phyloP scores from a whole-genome alignment of 2,113 vertebrate genomes.

The Apodemus sylvaticus region DNA sequence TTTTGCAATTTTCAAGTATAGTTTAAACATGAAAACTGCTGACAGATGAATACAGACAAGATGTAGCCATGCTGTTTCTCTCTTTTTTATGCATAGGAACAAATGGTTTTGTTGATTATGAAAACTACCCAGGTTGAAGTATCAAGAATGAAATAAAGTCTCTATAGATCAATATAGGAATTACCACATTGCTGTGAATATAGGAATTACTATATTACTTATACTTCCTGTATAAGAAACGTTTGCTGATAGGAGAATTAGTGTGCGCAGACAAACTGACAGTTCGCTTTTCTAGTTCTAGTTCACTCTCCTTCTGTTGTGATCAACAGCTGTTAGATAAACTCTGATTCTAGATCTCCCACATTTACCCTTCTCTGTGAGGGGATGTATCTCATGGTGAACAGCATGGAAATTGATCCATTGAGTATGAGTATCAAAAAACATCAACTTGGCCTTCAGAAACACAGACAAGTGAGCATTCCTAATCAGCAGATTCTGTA shows the following conservation, averaged over 20 bases:
- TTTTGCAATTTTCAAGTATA: not conserved
- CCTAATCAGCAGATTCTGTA: not conserved
- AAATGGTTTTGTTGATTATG: not conserved
- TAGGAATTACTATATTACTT: not conserved
- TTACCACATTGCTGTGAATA: not conserved
- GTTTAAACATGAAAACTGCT: not conserved
- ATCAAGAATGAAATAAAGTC: not conserved
- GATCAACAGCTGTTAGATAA: not conserved
- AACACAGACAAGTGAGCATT: not conserved
- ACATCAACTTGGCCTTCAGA: not conserved
- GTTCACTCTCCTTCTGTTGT: not conserved
- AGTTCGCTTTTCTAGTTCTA: not conserved
- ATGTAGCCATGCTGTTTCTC: not conserved
- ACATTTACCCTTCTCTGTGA: not conserved
- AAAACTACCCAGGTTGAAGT: not conserved
- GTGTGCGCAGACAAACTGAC: not conserved
- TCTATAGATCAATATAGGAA: not conserved
- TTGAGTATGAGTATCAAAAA: not conserved
- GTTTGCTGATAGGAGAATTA: not conserved
- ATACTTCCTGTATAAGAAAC: not conserved
- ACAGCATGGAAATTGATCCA: not conserved
- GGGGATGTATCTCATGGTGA: not conserved
- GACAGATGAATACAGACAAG: not conserved
- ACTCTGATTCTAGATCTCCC: not conserved
- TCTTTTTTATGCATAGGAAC: not conserved